A percentile compares a stretch with the other conserved stretches of the same genome.
Evolutionary conservation across 2,113 vertebrate species (phyloP).

Genomic region (Tyrannus savana): DNA sequence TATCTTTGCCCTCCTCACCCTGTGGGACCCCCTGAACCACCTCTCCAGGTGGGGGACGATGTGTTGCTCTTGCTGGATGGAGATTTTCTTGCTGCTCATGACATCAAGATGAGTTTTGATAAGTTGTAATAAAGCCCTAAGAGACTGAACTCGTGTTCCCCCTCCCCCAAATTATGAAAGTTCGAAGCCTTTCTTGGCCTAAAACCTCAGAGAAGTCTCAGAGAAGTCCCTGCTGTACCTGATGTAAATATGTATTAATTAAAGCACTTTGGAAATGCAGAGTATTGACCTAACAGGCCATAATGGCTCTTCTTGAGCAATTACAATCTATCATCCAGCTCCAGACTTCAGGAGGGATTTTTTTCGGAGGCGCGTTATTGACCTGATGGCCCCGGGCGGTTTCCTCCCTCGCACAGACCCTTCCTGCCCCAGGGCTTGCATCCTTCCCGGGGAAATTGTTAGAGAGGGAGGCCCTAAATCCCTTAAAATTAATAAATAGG

Average conservation of each 20-base stretch:
- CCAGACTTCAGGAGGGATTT: not conserved
- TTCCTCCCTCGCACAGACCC: conserved; percentile 9
- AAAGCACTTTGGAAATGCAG: conserved; percentile 63
- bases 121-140: not conserved
- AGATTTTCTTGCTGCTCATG: not conserved
- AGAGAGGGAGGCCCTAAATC: not conserved
- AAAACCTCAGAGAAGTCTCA: conserved; percentile 14
- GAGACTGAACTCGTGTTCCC: not conserved
- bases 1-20: no score
- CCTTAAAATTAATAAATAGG: not conserved
- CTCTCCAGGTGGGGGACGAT: not conserved
- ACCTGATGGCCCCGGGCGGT: not conserved
- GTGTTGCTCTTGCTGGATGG: not conserved
- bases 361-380: not conserved
- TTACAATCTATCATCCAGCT: conserved; percentile 51
- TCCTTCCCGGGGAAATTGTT: not conserved
- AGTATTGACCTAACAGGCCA: conserved; percentile 52
- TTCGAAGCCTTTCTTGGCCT: not conserved
- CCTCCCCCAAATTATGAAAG: not conserved
- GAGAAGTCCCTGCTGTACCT: conserved; percentile 46
- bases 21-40: not conserved
- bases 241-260: conserved; percentile 72
- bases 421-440: not conserved
- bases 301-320: conserved; percentile 59
- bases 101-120: not conserved